Conservation (phyloP, 2,113 vertebrate species). For the Solenodon paradoxus region DNA sequence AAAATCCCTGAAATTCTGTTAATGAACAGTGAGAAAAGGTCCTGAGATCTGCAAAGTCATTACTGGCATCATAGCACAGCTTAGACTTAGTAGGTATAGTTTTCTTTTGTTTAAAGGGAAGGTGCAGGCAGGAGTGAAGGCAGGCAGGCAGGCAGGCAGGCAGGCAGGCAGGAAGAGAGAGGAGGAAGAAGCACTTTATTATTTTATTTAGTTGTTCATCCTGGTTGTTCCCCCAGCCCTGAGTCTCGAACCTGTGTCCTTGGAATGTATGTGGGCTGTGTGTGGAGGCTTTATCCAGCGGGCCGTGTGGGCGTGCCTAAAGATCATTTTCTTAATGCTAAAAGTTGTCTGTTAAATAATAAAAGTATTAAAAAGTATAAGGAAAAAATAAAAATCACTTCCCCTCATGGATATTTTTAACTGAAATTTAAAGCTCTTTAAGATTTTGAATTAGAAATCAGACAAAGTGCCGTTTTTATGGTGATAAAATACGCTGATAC, state of each 20-base stretch:
- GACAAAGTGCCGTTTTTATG: not conserved
- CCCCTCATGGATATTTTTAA: not conserved
- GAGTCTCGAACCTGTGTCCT: no score
- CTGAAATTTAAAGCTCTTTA: not conserved
- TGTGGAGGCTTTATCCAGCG: no score
- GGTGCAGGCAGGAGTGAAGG: no score
- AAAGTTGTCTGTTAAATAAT: not conserved
- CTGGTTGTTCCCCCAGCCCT: no score
- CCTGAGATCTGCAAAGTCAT: not conserved
- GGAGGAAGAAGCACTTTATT: no score
- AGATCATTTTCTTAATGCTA: not conserved
- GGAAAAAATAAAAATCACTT: not conserved
- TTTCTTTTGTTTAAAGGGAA: no score
- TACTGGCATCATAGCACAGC: not conserved
- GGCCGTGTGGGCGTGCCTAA: no score
- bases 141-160: no score
- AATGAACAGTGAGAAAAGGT: not conserved
- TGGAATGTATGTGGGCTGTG: no score
- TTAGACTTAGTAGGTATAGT: not conserved
- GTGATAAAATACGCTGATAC: not conserved
- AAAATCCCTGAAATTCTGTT: not conserved
- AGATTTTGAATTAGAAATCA: constrained; percentile 10
- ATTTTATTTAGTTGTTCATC: no score
- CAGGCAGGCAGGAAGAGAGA: no score
- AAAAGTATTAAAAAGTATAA: not conserved